A percentile compares a stretch with the other conserved stretches of the same genome.
Evolutionary conservation across 2,888 invertebrate species (phyloP).

Genomic region (Aspidiotus rigidus): DNA sequence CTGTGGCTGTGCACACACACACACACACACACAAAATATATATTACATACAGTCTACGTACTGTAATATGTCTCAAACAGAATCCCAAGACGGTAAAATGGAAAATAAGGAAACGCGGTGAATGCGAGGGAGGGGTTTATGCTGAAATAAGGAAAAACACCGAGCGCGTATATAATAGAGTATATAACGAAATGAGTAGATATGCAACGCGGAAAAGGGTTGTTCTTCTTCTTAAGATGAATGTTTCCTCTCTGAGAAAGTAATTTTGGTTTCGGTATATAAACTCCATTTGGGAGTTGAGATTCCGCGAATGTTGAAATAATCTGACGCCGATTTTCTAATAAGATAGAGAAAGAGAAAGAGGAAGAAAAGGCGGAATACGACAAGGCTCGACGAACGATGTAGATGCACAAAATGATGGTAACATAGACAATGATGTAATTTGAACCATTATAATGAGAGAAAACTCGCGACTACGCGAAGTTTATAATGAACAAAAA

Average conservation of each 20-base stretch:
- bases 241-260: slow-evolving; percentile 31
- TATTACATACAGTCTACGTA: background rate
- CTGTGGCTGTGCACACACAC: background rate
- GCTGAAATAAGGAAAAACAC: slow-evolving; percentile 28
- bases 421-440: slow-evolving; percentile 7
- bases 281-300: slow-evolving; percentile 32
- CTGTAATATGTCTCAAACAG: slow-evolving; percentile 23
- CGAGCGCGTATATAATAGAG: slow-evolving; percentile 11
- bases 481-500: slow-evolving; percentile 13
- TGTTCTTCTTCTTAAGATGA: slow-evolving; percentile 27
- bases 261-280: slow-evolving; percentile 27
- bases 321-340: slow-evolving; percentile 26
- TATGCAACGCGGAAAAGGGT: slow-evolving; percentile 2
- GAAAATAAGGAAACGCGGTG: slow-evolving; percentile 27
- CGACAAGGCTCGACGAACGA: too few species aligned
- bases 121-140: too few species aligned
- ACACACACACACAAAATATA: too few species aligned
- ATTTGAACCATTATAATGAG: slow-evolving; percentile 8
- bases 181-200: background rate
- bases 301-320: slow-evolving; percentile 30
- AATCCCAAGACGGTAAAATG: slow-evolving; percentile 27
- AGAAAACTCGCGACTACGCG: slow-evolving; percentile 5
- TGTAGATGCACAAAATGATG: too few species aligned
- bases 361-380: slow-evolving; percentile 1
- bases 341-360: background rate